These are phyloP conservation scores for Malurus splendens DNA, from an alignment of 2,797 vertebrate species.

Conservation along the genomic window DNA sequence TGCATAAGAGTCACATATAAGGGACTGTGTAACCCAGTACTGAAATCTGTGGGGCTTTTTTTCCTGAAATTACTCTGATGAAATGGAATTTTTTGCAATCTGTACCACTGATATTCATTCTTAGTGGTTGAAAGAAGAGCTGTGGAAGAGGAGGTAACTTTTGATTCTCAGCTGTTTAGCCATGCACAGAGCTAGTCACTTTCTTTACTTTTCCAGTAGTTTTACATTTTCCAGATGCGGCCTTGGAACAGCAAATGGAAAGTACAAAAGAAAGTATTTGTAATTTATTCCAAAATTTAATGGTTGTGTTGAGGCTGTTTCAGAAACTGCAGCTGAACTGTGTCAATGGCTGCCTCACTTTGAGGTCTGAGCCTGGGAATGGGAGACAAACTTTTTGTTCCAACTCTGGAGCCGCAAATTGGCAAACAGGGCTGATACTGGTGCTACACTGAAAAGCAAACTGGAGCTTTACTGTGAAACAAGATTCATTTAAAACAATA, in stretches of 20 bases:
- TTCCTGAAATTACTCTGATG: neutral
- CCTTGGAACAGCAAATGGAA: constrained; percentile 17
- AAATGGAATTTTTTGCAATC: neutral
- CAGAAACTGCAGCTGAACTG: constrained; percentile 6
- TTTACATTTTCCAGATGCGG: constrained; percentile 20
- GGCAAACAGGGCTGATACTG: neutral
- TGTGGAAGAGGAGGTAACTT: neutral
- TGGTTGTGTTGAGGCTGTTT: neutral
- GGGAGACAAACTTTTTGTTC: neutral
- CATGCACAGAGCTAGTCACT: neutral
- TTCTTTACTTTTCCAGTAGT: neutral
- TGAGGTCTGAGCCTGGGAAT: neutral
- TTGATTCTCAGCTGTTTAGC: neutral
- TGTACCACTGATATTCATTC: neutral
- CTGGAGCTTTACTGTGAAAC: neutral
- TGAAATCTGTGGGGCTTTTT: neutral
- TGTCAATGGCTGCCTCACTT: neutral
- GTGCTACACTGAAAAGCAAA: neutral
- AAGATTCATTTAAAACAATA: neutral
- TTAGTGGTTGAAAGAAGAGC: neutral
- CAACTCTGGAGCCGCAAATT: neutral
- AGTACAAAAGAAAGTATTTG: constrained; percentile 1
- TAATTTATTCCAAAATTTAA: neutral
- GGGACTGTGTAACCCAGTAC: neutral
- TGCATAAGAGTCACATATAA: neutral